Percentiles rank a stretch among this genome's conserved stretches.
phyloP scores from a whole-genome alignment of 2,113 vertebrate species.

The Catagonus wagneri region DNA sequence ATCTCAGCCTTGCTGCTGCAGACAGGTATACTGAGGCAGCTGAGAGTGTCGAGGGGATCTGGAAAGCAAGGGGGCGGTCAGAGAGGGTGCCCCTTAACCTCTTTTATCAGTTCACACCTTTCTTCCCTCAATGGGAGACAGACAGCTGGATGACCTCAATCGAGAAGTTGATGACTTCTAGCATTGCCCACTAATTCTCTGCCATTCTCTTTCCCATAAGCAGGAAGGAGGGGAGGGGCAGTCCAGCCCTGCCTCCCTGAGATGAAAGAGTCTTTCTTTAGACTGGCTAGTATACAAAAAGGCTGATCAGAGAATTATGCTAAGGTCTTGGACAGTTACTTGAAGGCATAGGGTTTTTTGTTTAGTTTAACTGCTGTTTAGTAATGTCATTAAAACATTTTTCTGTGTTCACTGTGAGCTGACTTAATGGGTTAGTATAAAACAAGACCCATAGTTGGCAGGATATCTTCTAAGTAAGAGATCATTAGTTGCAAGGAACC shows the following conservation, averaged over 20 bases:
- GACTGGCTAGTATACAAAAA: not conserved
- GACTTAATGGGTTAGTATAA: conserved; percentile 1
- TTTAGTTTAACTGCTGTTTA: conserved; percentile 37
- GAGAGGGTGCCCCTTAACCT: not conserved
- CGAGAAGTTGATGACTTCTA: not conserved
- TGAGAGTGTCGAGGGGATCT: not conserved
- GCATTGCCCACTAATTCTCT: not conserved
- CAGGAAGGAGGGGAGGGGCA: not conserved
- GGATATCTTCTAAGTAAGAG: conserved; percentile 9
- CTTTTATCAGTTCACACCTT: not conserved
- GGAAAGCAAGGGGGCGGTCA: not conserved
- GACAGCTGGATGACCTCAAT: not conserved
- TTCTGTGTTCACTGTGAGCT: conserved; percentile 31
- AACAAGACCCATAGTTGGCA: not conserved
- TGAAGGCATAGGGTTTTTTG: conserved; percentile 9
- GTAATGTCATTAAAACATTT: not conserved
- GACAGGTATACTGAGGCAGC: not conserved
- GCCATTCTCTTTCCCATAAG: not conserved
- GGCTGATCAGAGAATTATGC: conserved; percentile 19
- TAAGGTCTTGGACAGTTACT: conserved; percentile 33
- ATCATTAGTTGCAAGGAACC: conserved; percentile 43
- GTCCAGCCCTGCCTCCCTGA: not conserved
- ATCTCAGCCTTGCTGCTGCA: not conserved
- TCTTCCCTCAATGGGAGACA: not conserved
- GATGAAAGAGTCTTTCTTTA: not conserved